These are phyloP conservation scores for Palythoa grandiflora DNA, from an alignment of 92 coral and sea anemone genomes.

Conservation along the genomic window DNA sequence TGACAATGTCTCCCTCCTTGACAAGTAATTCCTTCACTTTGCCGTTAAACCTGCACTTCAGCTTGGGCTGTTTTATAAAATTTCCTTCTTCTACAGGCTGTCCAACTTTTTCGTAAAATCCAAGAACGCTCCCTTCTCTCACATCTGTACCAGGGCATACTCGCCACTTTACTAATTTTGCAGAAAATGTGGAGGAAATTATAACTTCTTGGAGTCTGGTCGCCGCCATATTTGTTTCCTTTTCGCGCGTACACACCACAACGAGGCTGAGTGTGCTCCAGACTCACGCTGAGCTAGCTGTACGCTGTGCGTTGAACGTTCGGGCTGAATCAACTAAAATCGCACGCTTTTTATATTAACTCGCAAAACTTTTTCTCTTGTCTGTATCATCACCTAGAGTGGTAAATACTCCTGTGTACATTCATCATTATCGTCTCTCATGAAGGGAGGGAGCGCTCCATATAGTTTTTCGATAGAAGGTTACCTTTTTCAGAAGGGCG, in stretches of 20 bases:
- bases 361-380: too few species aligned
- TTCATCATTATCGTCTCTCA: too few species aligned
- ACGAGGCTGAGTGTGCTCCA: slow-evolving; percentile 6
- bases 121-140: slow-evolving; percentile 96
- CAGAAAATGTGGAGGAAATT: slow-evolving; percentile 81
- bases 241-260: slow-evolving; percentile 70
- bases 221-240: slow-evolving; percentile 97
- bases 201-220: slow-evolving; percentile 74
- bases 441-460: too few species aligned
- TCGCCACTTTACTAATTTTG: slow-evolving; percentile 90
- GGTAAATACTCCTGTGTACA: too few species aligned
- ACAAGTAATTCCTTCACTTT: slow-evolving; percentile 85
- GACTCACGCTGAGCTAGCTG: too few species aligned
- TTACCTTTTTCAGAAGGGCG: too few species aligned
- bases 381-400: too few species aligned
- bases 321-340: too few species aligned
- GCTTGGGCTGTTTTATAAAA: slow-evolving; percentile 91
- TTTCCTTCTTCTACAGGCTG: slow-evolving; percentile 65
- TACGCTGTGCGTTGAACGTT: too few species aligned
- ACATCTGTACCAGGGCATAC: slow-evolving; percentile 83
- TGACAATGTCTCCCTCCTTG: slow-evolving; percentile 90
- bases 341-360: too few species aligned
- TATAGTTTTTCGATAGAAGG: too few species aligned
- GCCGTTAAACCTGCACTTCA: slow-evolving; percentile 84
- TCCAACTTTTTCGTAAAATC: slow-evolving; percentile 82